Evolutionary conservation across 2,888 invertebrate species (phyloP).

Genomic region (Fissipunctia ypsillon): DNA sequence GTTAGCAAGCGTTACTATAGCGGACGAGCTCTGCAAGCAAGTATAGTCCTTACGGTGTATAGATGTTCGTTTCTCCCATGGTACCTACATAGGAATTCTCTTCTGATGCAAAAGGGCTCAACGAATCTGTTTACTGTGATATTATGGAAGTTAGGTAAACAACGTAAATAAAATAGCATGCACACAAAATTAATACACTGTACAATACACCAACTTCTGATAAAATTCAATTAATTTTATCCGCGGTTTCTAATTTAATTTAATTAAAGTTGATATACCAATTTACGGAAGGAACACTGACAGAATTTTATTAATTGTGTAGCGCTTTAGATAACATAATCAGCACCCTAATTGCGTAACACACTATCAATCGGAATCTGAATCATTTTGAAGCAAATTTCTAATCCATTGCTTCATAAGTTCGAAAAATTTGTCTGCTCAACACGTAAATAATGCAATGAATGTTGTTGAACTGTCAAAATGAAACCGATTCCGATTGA

Average conservation of each 20-base stretch:
- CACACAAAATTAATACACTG: slow-evolving; percentile 1
- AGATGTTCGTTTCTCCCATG: no score
- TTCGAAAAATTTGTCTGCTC: no score
- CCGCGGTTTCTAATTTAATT: neutral
- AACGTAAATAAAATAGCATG: slow-evolving; percentile 12
- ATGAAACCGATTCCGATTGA: no score
- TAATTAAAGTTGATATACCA: slow-evolving; percentile 4
- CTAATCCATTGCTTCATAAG: no score
- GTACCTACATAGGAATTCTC: neutral
- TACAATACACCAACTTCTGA: slow-evolving; percentile 6
- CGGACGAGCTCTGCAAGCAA: no score
- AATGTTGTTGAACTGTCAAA: no score
- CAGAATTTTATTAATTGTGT: slow-evolving; percentile 22
- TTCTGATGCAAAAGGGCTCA: slow-evolving; percentile 20
- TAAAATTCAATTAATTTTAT: slow-evolving; percentile 13
- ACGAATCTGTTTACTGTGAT: slow-evolving; percentile 16
- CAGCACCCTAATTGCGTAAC: no score
- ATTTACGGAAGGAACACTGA: neutral
- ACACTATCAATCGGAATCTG: no score
- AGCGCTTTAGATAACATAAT: slow-evolving; percentile 16
- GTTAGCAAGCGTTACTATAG: no score
- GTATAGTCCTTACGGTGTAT: no score
- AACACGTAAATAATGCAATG: no score
- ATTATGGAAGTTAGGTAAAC: slow-evolving; percentile 4
- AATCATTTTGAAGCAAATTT: no score